phyloP scores from a whole-genome alignment of 2,888 invertebrate genomes.

The Nomada ferruginata region DNA sequence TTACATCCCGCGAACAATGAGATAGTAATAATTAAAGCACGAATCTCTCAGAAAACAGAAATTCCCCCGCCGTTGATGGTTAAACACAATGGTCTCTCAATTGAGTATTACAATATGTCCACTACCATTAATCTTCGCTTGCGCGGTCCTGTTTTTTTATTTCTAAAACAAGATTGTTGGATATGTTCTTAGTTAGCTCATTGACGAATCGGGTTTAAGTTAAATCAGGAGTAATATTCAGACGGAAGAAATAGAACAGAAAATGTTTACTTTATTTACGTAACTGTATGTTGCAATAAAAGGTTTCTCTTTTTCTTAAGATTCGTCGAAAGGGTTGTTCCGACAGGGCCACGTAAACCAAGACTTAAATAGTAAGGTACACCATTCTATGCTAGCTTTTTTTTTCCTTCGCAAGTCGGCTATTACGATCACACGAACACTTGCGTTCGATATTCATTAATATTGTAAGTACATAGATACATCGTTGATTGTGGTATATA shows the following conservation, averaged over 20 bases:
- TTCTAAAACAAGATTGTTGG: no score
- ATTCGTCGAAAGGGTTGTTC: background rate
- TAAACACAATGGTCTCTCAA: background rate
- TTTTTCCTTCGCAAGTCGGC: conserved; percentile 38
- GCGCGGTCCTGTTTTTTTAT: background rate
- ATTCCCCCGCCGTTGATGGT: conserved; percentile 11
- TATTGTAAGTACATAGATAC: conserved; percentile 69
- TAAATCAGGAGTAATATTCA: background rate
- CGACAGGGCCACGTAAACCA: conserved; percentile 20
- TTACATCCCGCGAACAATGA: conserved; percentile 24
- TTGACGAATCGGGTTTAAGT: no score
- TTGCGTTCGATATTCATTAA: conserved; percentile 55
- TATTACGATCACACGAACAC: conserved; percentile 53
- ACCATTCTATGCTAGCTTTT: conserved; percentile 32
- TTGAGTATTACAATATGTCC: background rate
- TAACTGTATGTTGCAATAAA: background rate
- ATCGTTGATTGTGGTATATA: conserved; percentile 61
- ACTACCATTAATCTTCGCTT: conserved; percentile 2
- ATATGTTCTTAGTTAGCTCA: no score
- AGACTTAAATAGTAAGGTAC: background rate
- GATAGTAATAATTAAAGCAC: conserved; percentile 41
- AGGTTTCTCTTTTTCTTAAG: background rate
- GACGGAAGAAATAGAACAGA: background rate
- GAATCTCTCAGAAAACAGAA: conserved; percentile 31
- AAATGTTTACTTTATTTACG: background rate